phyloP scores from a whole-genome alignment of 2,888 invertebrate genomes.

The Cosmorhoe ocellata region DNA sequence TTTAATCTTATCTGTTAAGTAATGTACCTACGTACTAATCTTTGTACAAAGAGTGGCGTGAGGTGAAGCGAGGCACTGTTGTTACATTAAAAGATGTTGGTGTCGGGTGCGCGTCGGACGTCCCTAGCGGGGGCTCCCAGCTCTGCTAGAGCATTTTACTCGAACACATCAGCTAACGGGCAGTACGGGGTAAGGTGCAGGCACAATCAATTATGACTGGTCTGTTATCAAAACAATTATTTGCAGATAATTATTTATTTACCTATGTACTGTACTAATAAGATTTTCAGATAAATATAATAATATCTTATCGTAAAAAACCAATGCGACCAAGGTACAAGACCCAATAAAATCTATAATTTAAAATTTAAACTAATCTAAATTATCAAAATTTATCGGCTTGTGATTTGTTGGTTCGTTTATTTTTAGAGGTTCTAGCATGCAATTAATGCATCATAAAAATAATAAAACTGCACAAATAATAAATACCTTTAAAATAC shows the following conservation, averaged over 20 bases:
- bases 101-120: conserved; percentile 67
- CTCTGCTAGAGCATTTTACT: conserved; percentile 35
- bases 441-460: too few relatives aligned
- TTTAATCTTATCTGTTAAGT: conserved; percentile 72
- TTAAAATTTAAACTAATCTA: too few relatives aligned
- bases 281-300: too few relatives aligned
- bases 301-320: conserved; percentile 6
- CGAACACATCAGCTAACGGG: conserved; percentile 31
- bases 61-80: conserved; percentile 43
- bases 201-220: not conserved
- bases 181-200: conserved; percentile 51
- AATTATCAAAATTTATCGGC: too few relatives aligned
- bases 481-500: too few relatives aligned
- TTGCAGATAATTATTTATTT: too few relatives aligned
- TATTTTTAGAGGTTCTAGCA: too few relatives aligned
- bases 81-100: conserved; percentile 66
- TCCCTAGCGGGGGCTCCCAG: conserved; percentile 48
- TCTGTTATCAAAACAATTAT: not conserved
- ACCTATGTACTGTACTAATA: too few relatives aligned
- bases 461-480: too few relatives aligned
- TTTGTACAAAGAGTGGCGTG: conserved; percentile 47
- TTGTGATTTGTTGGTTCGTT: too few relatives aligned
- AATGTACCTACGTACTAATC: conserved; percentile 49
- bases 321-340: too few relatives aligned
- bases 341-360: too few relatives aligned